Evolutionary conservation across 2,797 vertebrate species (phyloP).

Genomic region (Periophthalmus magnuspinnatus): DNA sequence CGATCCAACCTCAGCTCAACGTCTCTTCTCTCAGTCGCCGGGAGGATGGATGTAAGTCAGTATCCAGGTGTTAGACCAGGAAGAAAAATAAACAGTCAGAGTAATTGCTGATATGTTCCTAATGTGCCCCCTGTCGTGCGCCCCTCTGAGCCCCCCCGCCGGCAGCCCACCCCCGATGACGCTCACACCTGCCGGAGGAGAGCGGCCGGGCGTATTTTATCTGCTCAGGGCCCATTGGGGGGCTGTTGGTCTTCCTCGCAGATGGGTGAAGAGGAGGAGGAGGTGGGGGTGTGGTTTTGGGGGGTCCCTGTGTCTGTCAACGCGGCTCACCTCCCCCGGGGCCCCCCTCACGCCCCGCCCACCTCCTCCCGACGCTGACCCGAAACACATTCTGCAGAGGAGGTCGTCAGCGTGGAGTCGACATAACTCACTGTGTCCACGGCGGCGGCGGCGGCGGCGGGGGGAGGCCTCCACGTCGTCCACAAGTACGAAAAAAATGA

Average conservation of each 20-base stretch:
- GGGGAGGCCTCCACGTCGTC: neutral
- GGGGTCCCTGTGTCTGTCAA: slow-evolving; percentile 77
- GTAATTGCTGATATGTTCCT: slow-evolving; percentile 83
- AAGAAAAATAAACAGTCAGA: slow-evolving; percentile 76
- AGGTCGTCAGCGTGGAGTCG: slow-evolving; percentile 43
- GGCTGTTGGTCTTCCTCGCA: slow-evolving; percentile 74
- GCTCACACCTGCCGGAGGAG: slow-evolving; percentile 82
- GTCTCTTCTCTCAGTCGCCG: slow-evolving; percentile 65
- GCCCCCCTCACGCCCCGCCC: slow-evolving; percentile 56
- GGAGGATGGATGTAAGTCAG: slow-evolving; percentile 61
- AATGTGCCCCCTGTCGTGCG: slow-evolving; percentile 78
- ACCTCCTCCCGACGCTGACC: slow-evolving; percentile 50
- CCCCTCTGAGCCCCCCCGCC: slow-evolving; percentile 71
- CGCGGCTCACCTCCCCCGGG: slow-evolving; percentile 64
- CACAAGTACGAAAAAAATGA: neutral
- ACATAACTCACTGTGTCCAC: slow-evolving; percentile 28
- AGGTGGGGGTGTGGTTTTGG: slow-evolving; percentile 68
- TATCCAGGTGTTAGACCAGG: slow-evolving; percentile 72
- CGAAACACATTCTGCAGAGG: slow-evolving; percentile 58
- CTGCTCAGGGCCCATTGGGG: slow-evolving; percentile 75
- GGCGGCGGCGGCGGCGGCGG: too few relatives aligned
- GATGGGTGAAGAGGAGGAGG: slow-evolving; percentile 61
- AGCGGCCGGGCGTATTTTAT: slow-evolving; percentile 80
- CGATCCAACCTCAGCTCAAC: slow-evolving; percentile 56
- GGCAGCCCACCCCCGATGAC: slow-evolving; percentile 81